Evolutionary conservation across 2,113 vertebrate species (phyloP), one percentile per base, ranked within the genome.

Genomic region (Leuciscus idus): DNA sequence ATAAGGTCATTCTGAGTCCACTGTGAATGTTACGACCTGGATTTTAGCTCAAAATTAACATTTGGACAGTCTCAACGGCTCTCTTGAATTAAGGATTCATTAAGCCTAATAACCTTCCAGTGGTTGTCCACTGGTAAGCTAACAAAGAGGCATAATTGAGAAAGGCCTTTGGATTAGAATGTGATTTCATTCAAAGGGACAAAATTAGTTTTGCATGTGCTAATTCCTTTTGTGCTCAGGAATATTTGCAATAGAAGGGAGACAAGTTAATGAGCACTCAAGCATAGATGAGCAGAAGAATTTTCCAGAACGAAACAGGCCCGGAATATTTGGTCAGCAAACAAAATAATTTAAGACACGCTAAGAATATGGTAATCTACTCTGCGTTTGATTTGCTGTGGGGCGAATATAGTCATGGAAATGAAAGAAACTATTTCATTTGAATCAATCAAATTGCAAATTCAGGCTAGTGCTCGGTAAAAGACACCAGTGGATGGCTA

Each of bases 201-300:
- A 84, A 88, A 88, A 78, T 85, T 33, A 85, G 85, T 85, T 85
- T 90, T 90, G 77, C 81, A 90, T 73, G 75, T 88, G 84, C 78
- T 88, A 88, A 88, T 90, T 62, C 28, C 43, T 83, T 88, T 88
- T 76, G 81, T 62, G 66, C 30, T 81, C 12, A 3, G 61, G 73
- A 81, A 84, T 59, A 81, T 68, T 73, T 82, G 7, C 59, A 5
- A 80, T 15, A 76, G 64, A 85, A 82, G 64, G 80, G 84, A 79
- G 81, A 83, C 28, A 55, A 87, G 83, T 88, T 90, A 90, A 90
- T 88, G 85, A 90, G 82, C 72, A 84, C 19, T 79, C 7, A 76
- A 78, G 84, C 83, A 68, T 64, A 83, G 73, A 72, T 68, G 21
- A 62, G 23, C 72, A 80, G 26, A 78, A 59, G 83, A 86, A 85